Evolutionary conservation across 2,888 invertebrate genomes (phyloP).

Genomic region (Melanostoma scalare): DNA sequence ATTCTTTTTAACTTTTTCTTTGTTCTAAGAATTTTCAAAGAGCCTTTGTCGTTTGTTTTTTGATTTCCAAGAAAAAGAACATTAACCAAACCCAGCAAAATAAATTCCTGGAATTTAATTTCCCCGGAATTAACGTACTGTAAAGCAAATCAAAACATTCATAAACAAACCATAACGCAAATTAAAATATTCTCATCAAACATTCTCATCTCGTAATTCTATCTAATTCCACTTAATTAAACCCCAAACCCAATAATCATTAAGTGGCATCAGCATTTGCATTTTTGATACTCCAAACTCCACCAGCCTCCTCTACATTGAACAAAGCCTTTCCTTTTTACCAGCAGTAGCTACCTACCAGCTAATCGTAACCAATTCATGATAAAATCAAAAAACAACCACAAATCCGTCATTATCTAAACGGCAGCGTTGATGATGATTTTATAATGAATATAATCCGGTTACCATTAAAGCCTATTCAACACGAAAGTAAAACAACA

Average conservation of each 20-base stretch:
- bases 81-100: too few relatives aligned
- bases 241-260: slow-evolving; percentile 28
- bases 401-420: slow-evolving; percentile 61
- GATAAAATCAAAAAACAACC: slow-evolving; percentile 54
- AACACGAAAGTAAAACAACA: slow-evolving; percentile 39
- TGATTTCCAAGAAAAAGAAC: too few relatives aligned
- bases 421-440: slow-evolving; percentile 56
- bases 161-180: not conserved
- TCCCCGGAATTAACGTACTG: too few relatives aligned
- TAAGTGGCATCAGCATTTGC: slow-evolving; percentile 21
- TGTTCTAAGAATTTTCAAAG: too few relatives aligned
- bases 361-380: not conserved
- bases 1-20: too few relatives aligned
- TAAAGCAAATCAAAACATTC: not conserved
- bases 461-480: slow-evolving; percentile 42
- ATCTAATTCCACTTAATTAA: slow-evolving; percentile 31
- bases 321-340: slow-evolving; percentile 32
- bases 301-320: not conserved
- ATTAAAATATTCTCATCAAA: slow-evolving; percentile 14
- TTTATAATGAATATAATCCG: slow-evolving; percentile 49
- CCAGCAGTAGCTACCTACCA: slow-evolving; percentile 9
- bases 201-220: slow-evolving; percentile 18
- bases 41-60: too few relatives aligned
- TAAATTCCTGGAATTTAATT: too few relatives aligned
- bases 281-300: too few relatives aligned